Evolutionary conservation across 2,113 vertebrate genomes (phyloP), one percentile per base, ranked within the genome.

Genomic region (Odobenus rosmarus): DNA sequence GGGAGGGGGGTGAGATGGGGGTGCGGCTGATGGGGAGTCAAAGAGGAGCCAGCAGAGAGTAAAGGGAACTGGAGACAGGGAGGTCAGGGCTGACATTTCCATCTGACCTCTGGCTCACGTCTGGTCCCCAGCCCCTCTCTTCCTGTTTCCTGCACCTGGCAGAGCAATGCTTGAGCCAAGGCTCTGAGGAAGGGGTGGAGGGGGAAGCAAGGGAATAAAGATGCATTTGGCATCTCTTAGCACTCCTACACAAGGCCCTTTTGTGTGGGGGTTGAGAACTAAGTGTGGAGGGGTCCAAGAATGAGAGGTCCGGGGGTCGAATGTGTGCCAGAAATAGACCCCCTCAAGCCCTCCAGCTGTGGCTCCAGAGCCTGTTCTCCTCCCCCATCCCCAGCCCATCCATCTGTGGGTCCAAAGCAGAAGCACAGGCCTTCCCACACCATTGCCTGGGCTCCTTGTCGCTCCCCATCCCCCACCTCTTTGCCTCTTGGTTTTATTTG

Each of bases 141-240:
- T 96, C 94, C 90, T 71, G 51, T 81, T 95, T 92, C 97, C 93
- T 72, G 97, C 98, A 98, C 98, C 98, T 98, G 98, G 95, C 69
- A 21, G 55, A 62, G 57, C 0, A 4, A 59, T 6, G 57, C 53
- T 94, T 46, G 51, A 97, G 98, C 98, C 98, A 98, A 95, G 93
- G 80, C 83, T 88, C 82, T 33, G 91, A 74, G 80, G 64, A 81
- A 42, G 87, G 84, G 77, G 46, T 23, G 39, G 64, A 39, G 57
- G 74, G 33, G 69, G 81, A 15, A 26, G 49, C 49, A 42, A 18
- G 12, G 31, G 69, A 81, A 95, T 90, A 96, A 96, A 98, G 97
- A 97, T 89, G 93, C 92, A 31, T 46, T 72, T 96, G 97, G 95
- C 92, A 92, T 95, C 88, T 86, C 77, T 82, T 53, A 1, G 80